A percentile compares a stretch with the other conserved stretches of the same genome.
Evolutionary conservation across 2,888 invertebrate genomes (phyloP).

Genomic region (Mythimna vitellina): DNA sequence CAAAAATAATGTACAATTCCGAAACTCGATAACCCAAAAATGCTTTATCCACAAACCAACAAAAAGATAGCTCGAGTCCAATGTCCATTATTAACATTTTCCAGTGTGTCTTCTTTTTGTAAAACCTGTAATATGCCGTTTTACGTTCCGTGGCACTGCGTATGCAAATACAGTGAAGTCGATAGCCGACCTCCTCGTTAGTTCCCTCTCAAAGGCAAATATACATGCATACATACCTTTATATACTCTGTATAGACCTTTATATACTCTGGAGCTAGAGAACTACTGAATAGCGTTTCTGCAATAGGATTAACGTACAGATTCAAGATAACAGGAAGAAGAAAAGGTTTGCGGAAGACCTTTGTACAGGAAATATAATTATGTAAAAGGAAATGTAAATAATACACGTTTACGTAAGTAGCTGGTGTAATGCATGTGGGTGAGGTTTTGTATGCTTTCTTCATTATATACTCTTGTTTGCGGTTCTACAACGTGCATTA

Average conservation of each 20-base stretch:
- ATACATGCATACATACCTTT: conserved; percentile 40
- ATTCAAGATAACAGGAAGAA: conserved; percentile 39
- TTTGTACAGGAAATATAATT: conserved; percentile 48
- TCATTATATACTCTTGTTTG: background rate
- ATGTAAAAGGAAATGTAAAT: conserved; percentile 41
- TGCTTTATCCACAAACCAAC: conserved; percentile 21
- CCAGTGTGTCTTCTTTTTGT: conserved; percentile 35
- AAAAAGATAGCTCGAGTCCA: background rate
- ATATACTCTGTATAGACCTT: conserved; percentile 21
- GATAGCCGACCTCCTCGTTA: conserved; percentile 68
- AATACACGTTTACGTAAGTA: conserved; percentile 19
- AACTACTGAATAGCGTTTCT: conserved; percentile 22
- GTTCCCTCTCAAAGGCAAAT: conserved; percentile 60
- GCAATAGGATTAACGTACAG: conserved; percentile 39
- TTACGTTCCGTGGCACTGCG: conserved; percentile 43
- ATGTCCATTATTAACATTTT: conserved; percentile 37
- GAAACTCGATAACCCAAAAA: background rate
- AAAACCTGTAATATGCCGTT: conserved; percentile 44
- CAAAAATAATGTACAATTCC: conserved; percentile 3
- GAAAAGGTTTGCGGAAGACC: conserved; percentile 33
- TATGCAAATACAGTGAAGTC: conserved; percentile 65
- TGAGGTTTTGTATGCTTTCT: background rate
- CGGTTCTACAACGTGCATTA: background rate
- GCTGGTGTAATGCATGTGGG: background rate
- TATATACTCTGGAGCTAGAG: conserved; percentile 17